A percentile compares a stretch with the other conserved stretches of the same genome.
Evolutionary conservation across 2,113 vertebrate genomes (phyloP).

Genomic region (Ceratotherium simum): DNA sequence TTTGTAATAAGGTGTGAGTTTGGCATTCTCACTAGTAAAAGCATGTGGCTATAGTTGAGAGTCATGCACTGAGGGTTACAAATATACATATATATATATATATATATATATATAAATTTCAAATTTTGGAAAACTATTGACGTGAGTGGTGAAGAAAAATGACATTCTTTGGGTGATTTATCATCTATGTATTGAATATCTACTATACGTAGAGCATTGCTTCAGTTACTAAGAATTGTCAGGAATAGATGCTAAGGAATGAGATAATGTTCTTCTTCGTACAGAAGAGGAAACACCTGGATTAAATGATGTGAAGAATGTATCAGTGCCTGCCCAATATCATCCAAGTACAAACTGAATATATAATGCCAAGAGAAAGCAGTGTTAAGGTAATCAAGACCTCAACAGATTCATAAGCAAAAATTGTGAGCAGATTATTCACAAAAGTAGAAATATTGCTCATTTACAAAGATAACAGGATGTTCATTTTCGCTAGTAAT

Average conservation of each 20-base stretch:
- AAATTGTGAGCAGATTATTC: background rate
- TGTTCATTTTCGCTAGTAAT: background rate
- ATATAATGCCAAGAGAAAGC: background rate
- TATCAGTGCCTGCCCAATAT: background rate
- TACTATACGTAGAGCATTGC: background rate
- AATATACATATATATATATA: background rate
- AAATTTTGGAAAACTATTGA: background rate
- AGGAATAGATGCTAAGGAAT: background rate
- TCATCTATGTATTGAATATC: background rate
- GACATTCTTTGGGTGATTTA: background rate
- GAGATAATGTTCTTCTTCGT: background rate
- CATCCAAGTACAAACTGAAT: background rate
- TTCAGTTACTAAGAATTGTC: background rate
- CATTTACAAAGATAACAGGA: background rate
- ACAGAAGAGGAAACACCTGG: background rate
- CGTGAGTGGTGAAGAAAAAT: background rate
- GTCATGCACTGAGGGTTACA: background rate
- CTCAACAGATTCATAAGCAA: background rate
- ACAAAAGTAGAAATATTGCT: background rate
- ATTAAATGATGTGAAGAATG: background rate
- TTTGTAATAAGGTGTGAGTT: slow-evolving; percentile 47
- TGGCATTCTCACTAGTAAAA: slow-evolving; percentile 66
- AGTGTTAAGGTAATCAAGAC: background rate
- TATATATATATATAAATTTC: background rate
- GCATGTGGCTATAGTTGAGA: background rate